phyloP scores from a whole-genome alignment of 2,888 invertebrate genomes.

The Rugalucina vietnamica region DNA sequence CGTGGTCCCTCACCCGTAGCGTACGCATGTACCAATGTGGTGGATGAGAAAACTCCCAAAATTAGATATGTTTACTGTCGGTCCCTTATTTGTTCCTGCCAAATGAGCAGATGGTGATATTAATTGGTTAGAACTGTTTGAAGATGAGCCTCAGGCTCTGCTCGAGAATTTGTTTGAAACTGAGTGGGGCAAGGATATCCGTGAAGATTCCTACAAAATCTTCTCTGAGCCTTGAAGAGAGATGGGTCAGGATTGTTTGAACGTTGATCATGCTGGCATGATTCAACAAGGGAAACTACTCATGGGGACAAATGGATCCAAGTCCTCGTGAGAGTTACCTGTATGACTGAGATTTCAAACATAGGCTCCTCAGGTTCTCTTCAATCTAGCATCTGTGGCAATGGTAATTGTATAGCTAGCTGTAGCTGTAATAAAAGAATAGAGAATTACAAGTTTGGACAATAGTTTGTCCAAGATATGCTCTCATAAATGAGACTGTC shows the following conservation, averaged over 20 bases:
- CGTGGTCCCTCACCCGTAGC: neutral
- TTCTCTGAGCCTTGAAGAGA: neutral
- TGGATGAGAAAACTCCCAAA: neutral
- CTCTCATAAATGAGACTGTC: too few species aligned
- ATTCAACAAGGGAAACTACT: neutral
- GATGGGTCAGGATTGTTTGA: neutral
- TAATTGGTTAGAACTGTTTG: neutral
- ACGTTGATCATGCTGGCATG: slow-evolving; percentile 19
- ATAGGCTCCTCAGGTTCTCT: neutral
- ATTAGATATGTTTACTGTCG: neutral
- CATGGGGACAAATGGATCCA: neutral
- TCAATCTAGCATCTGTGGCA: neutral
- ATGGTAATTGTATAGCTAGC: too few species aligned
- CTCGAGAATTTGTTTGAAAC: neutral
- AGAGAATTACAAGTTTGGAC: too few species aligned
- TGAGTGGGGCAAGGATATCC: neutral
- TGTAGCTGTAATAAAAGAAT: too few species aligned
- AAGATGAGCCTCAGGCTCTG: neutral
- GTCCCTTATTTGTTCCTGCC: neutral
- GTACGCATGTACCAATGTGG: neutral
- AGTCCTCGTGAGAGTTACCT: neutral
- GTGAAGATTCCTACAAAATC: neutral
- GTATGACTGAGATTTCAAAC: neutral
- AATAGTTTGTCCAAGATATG: too few species aligned
- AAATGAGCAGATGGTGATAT: neutral